phyloP scores from a whole-genome alignment of 2,113 vertebrate species.

The Pseudois nayaur region DNA sequence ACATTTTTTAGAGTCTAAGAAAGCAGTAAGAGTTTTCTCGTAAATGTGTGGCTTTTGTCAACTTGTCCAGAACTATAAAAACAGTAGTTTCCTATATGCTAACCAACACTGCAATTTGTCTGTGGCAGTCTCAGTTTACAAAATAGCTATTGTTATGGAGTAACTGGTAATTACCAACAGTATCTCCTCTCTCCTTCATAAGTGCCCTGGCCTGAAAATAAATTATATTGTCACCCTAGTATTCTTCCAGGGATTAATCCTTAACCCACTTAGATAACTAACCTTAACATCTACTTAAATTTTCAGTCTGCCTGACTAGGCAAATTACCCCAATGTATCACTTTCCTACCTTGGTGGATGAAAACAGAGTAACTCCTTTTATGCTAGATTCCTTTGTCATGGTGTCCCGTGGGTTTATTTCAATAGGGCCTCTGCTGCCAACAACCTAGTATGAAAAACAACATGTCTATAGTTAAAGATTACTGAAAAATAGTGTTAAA shows the following conservation, averaged over 20 bases:
- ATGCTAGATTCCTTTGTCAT: constrained; percentile 92
- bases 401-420: constrained; percentile 91
- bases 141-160: background rate
- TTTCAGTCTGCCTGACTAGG: background rate
- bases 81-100: background rate
- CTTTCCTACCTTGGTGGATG: constrained; percentile 83
- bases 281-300: background rate
- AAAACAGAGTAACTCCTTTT: constrained; percentile 82
- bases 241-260: background rate
- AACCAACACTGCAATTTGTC: background rate
- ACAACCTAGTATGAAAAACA: constrained; percentile 82
- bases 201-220: background rate
- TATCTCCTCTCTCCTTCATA: background rate
- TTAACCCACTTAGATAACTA: background rate
- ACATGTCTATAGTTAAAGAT: background rate
- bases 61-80: background rate
- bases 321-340: background rate
- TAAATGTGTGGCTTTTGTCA: background rate
- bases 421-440: constrained; percentile 87
- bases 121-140: background rate
- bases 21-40: background rate
- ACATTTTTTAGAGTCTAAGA: background rate
- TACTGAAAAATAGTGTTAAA: background rate
- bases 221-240: background rate
- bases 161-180: background rate